phyloP scores from a whole-genome alignment of 2,113 vertebrate species.

The Erinaceus europaeus region DNA sequence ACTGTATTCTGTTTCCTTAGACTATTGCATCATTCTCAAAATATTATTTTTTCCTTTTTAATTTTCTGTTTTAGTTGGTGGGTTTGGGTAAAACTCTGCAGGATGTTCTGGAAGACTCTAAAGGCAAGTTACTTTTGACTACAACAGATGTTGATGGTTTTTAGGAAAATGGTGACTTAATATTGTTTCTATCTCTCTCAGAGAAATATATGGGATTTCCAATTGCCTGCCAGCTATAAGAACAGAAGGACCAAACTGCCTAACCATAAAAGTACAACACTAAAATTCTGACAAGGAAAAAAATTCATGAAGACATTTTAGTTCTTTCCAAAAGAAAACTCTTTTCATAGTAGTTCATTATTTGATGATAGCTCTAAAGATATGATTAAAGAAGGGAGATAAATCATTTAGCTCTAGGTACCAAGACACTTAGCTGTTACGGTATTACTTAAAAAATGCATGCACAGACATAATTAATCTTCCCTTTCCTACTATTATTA shows the following conservation, averaged over 20 bases:
- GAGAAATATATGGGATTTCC: conserved; percentile 54
- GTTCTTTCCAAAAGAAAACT: conserved; percentile 26
- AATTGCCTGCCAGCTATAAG: conserved; percentile 20
- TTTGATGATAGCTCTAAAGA: not conserved
- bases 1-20: conserved; percentile 3
- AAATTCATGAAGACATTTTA: not conserved
- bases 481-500: not conserved
- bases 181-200: conserved; percentile 44
- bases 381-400: not conserved
- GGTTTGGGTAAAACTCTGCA: not conserved
- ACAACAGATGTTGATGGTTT: conserved; percentile 58
- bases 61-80: not conserved
- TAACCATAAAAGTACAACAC: conserved; percentile 32
- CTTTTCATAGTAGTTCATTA: not conserved
- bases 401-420: not conserved
- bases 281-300: conserved; percentile 42
- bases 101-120: not conserved
- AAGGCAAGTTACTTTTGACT: conserved; percentile 25
- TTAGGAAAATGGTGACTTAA: conserved; percentile 57
- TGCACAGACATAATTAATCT: not conserved
- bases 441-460: not conserved
- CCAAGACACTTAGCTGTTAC: not conserved
- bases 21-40: not conserved
- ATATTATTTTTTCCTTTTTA: conserved; percentile 20
- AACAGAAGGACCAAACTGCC: conserved; percentile 56